Percentiles rank a stretch among this genome's conserved stretches.
phyloP scores from a whole-genome alignment of 2,113 vertebrate species.

The Acanthochromis polyacanthus region DNA sequence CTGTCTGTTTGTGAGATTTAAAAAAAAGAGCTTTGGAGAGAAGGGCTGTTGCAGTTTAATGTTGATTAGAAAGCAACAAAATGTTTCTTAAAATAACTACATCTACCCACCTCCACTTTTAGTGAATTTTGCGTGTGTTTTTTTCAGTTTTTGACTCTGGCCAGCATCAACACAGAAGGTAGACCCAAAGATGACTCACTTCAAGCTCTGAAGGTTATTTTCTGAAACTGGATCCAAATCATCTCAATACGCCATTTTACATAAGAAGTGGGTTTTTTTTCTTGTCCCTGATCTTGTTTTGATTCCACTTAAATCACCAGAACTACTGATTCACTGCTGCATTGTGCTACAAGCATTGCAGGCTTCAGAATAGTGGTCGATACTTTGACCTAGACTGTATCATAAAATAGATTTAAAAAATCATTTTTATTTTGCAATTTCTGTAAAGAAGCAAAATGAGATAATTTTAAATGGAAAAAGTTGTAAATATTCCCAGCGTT shows the following conservation, averaged over 20 bases:
- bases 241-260: conserved; percentile 3
- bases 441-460: neutral
- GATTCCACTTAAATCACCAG: neutral
- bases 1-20: conserved; percentile 50
- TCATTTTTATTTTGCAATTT: neutral
- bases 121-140: neutral
- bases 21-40: conserved; percentile 27
- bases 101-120: conserved; percentile 12
- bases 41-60: conserved; percentile 48
- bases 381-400: neutral
- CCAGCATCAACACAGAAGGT: neutral
- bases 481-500: neutral
- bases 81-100: conserved; percentile 15
- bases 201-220: conserved; percentile 20
- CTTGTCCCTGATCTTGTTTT: conserved; percentile 1
- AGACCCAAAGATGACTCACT: conserved; percentile 7
- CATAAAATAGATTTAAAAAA: neutral
- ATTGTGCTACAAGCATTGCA: neutral
- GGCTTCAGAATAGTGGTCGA: neutral
- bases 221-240: conserved; percentile 8
- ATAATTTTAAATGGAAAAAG: neutral
- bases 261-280: neutral
- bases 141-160: neutral
- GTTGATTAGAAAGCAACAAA: conserved; percentile 30
- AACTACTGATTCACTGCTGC: neutral